Evolutionary conservation across 2,797 vertebrate species (phyloP), one percentile per base, ranked within the genome.

Genomic region (Phrynocephalus vlangalii): DNA sequence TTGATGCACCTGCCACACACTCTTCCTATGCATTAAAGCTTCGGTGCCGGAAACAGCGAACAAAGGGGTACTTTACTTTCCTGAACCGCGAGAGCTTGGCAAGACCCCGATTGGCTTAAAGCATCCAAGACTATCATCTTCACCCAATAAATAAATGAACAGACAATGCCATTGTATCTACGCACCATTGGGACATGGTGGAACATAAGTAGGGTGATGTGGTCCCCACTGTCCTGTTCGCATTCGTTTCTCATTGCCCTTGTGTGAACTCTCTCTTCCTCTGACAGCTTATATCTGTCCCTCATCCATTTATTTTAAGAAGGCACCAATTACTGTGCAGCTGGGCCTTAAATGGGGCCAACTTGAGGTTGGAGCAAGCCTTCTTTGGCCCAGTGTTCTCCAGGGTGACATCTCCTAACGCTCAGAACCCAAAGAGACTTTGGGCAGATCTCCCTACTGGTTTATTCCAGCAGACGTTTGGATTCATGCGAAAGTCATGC

Each of bases 71-170:
- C 75, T 88, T 88, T 88, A 71, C 71, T 82, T 88, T 44, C 63
- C 56, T 77, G 85, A 87, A 87, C 30, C 30, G 5, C 71, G 0
- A 28, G 44, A 75, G 50, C 63, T 44, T 38, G 84, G 82, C 91
- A 87, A 73, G 13, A 84, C 79, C n/a, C 84, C 56, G 79, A 56
- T 80, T 80, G 91, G 88, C 88, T 82, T 67, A 18, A 82, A 67
- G 1, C 84, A 79, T 82, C 83, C 82, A 87, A 86, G 80, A 87
- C 10, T 0, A 0, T 77, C 11, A 87, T 88, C 70, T 73, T 85
- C 33, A 70, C 11, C 38, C 3, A 56, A 30, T 63, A 68, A 56
- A 30, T 56, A 68, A 86, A 70, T 24, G 75, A 44, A 83, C n/a
- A 50, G 76, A 68, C 82, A 86, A 5, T 67, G 18, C 22, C 8